Base-by-base conservation (phyloP, 2,797 vertebrate species). In the Denticeps clupeoides region DNA sequence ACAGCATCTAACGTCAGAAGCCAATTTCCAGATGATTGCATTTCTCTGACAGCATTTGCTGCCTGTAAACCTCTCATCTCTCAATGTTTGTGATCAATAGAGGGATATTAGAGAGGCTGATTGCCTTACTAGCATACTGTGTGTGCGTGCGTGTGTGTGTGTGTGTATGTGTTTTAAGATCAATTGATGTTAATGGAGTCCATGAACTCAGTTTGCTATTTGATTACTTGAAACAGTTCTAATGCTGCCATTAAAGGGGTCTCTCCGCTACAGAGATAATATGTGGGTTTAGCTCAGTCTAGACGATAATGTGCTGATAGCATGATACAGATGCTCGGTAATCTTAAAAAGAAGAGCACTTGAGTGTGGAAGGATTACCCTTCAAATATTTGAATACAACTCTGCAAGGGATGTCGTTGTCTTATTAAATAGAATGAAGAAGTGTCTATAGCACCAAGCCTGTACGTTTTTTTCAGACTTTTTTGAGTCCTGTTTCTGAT, bases 211-310 rank as follows among this genome's bases (percentile, higher is more conserved):
- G 6, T n/a, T 29, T 12, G 44, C 40, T 23, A 50, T 51, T 46
- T 63, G 49, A 44, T 55, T 58, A 42, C 52, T 51, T 51, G 35
- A 47, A 52, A 26, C 35, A 23, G 51, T 28, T 51, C 45, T 54
- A 16, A 31, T 35, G 45, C 28, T 33, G 15, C 19, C 31, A 42
- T 31, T 52, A 47, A 43, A 49, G 19, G 52, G 42, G 21, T 12
- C 32, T 45, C 38, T 38, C 33, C 11, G 27, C 45, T 33, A 13
- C 31, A 32, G n/a, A 10, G n/a, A 12, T 28, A 25, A 47, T 52
- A 43, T 41, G 46, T 48, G 7, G 22, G 40, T 37, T 22, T 3
- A 31, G 44, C 38, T 52, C 40, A 44, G 31, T 40, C 48, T 44
- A 47, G 48, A 44, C 48, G 26, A 12, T 47, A 47, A 55, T 51